phyloP scores from a whole-genome alignment of 2,888 invertebrate species.

The Anthophora plumipes region DNA sequence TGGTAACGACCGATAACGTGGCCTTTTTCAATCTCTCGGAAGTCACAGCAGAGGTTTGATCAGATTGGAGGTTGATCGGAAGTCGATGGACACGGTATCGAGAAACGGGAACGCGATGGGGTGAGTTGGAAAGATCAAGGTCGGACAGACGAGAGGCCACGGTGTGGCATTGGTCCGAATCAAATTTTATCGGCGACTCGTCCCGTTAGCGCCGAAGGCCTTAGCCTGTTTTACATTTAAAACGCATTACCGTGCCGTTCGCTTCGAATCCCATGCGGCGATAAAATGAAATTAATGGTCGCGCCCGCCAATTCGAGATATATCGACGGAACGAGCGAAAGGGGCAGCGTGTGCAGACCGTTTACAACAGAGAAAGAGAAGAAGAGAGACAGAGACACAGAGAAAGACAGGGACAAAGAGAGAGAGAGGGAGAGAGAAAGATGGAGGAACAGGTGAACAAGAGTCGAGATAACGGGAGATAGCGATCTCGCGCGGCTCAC shows the following conservation, averaged over 20 bases:
- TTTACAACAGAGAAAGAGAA: background rate
- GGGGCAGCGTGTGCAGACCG: conserved; percentile 10
- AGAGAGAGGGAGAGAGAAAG: conserved; percentile 12
- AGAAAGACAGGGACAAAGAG: conserved; percentile 30
- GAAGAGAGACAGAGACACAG: conserved; percentile 29
- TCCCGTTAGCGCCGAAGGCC: conserved; percentile 81
- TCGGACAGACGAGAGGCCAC: conserved; percentile 31
- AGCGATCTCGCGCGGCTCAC: conserved; percentile 51
- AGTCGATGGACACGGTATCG: conserved; percentile 25
- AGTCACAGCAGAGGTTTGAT: background rate
- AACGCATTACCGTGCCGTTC: conserved; percentile 82
- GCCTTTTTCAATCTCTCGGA: too few relatives aligned
- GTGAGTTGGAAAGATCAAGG: conserved; percentile 60
- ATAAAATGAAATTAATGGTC: conserved; percentile 84
- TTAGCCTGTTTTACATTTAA: conserved; percentile 84
- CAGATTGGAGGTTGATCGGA: conserved; percentile 23
- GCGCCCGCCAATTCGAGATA: conserved; percentile 82
- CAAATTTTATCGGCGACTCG: conserved; percentile 81
- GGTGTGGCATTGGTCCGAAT: conserved; percentile 74
- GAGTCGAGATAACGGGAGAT: conserved; percentile 60
- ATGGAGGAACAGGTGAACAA: conserved; percentile 56
- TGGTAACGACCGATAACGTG: too few relatives aligned
- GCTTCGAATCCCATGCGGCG: conserved; percentile 81
- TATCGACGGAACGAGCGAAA: conserved; percentile 74
- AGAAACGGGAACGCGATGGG: background rate